Evolutionary conservation across 2,797 vertebrate genomes (phyloP).

Genomic region (Hybognathus amarus): DNA sequence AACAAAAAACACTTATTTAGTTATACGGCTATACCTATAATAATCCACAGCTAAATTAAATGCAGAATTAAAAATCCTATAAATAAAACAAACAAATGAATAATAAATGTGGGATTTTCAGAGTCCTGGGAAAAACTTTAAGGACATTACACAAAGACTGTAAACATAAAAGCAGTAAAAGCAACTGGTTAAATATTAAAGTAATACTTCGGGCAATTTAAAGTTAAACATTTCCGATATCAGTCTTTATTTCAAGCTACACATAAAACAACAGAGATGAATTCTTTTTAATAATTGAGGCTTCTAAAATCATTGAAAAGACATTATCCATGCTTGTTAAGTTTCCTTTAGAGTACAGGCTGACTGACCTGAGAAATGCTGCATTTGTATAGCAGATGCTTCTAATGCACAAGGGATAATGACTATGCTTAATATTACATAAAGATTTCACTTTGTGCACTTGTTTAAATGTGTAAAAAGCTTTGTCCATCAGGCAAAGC

Average conservation of each 20-base stretch:
- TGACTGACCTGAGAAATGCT: conserved; percentile 86
- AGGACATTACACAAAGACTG: conserved; percentile 33
- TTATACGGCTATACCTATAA: neutral
- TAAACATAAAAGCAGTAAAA: conserved; percentile 45
- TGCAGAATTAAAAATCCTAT: neutral
- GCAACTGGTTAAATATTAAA: conserved; percentile 54
- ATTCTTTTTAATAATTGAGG: conserved; percentile 80
- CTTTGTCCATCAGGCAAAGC: conserved; percentile 78
- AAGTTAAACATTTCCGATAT: conserved; percentile 50
- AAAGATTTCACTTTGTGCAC: conserved; percentile 75
- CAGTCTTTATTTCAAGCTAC: conserved; percentile 50
- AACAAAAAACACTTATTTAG: neutral
- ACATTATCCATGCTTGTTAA: conserved; percentile 80
- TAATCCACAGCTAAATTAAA: neutral
- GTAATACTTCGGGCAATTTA: conserved; percentile 35
- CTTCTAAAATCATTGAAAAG: conserved; percentile 80
- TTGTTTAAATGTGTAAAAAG: conserved; percentile 79
- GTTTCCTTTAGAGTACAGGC: conserved; percentile 85
- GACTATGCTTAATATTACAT: conserved; percentile 80
- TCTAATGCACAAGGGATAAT: conserved; percentile 79
- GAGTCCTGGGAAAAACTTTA: conserved; percentile 6
- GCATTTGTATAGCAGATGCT: conserved; percentile 81
- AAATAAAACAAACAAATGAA: conserved; percentile 23
- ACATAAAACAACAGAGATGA: conserved; percentile 69
- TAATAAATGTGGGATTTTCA: conserved; percentile 13